A percentile compares a stretch with the other conserved stretches of the same genome.
phyloP scores from a whole-genome alignment of 2,797 vertebrate genomes.

The Neostethus bicornis region DNA sequence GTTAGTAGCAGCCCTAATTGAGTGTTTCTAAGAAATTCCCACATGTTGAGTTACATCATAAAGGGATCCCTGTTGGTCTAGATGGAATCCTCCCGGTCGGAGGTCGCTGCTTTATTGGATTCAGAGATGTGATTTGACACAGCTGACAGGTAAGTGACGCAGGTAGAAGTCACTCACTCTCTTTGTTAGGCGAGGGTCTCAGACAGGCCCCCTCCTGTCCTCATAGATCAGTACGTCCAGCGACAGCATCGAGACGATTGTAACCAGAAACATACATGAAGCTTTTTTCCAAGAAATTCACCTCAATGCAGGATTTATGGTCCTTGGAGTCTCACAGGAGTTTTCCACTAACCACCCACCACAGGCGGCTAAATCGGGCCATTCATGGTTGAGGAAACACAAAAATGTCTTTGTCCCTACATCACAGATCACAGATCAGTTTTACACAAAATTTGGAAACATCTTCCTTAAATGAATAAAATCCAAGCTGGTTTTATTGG shows the following conservation, averaged over 20 bases:
- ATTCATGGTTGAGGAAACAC: slow-evolving; percentile 77
- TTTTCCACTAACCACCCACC: slow-evolving; percentile 75
- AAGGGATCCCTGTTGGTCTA: slow-evolving; percentile 30
- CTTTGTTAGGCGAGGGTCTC: slow-evolving; percentile 8
- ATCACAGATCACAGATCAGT: slow-evolving; percentile 48
- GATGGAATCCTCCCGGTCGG: slow-evolving; percentile 29
- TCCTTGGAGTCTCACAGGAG: slow-evolving; percentile 58
- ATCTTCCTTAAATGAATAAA: slow-evolving; percentile 38
- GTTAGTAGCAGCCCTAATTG: too few species aligned
- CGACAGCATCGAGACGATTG: slow-evolving; percentile 51
- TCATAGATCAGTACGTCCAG: slow-evolving; percentile 19
- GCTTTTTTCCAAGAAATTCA: slow-evolving; percentile 59
- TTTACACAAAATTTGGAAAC: slow-evolving; percentile 47
- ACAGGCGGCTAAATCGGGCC: slow-evolving; percentile 71
- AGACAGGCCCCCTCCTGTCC: slow-evolving; percentile 35
- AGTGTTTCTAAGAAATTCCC: slow-evolving; percentile 18
- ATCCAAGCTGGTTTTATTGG: slow-evolving; percentile 45
- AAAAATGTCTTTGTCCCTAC: slow-evolving; percentile 73
- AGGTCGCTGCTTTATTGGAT: slow-evolving; percentile 25
- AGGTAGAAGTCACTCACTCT: slow-evolving; percentile 26
- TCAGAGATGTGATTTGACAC: slow-evolving; percentile 27
- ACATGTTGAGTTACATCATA: slow-evolving; percentile 16
- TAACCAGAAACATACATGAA: slow-evolving; percentile 69
- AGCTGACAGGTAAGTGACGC: slow-evolving; percentile 56
- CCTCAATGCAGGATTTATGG: slow-evolving; percentile 81